Evolutionary conservation across 2,797 vertebrate species (phyloP).

Genomic region (Botia almorhae): DNA sequence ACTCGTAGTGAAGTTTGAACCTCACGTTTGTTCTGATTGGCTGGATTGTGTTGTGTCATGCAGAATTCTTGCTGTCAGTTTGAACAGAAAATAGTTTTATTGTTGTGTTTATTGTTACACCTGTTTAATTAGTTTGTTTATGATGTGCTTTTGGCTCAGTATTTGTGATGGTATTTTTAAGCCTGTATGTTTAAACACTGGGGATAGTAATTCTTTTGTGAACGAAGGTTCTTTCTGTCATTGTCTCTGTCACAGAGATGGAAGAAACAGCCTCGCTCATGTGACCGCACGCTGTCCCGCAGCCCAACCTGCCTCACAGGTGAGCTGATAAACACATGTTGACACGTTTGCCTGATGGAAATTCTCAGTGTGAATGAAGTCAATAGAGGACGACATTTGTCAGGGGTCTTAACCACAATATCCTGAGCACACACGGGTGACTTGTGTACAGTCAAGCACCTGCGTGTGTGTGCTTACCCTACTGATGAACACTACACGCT

Average conservation of each 20-base stretch:
- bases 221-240: neutral
- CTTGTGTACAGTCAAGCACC: constrained; percentile 36
- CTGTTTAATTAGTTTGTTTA: neutral
- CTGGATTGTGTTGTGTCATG: neutral
- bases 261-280: neutral
- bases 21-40: neutral
- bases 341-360: constrained; percentile 42
- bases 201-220: neutral
- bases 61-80: neutral
- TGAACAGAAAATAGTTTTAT: neutral
- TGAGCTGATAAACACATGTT: constrained; percentile 31
- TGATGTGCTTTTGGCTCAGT: neutral
- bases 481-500: constrained; percentile 22
- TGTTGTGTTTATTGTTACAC: neutral
- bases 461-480: constrained; percentile 36
- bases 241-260: neutral
- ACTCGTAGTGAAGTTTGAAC: neutral
- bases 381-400: constrained; percentile 75
- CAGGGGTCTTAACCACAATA: constrained; percentile 76
- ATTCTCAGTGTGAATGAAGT: constrained; percentile 51
- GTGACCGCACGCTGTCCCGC: neutral
- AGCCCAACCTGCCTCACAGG: constrained; percentile 14
- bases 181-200: neutral
- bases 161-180: neutral
- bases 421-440: constrained; percentile 69